Conservation (phyloP, 1,140 invertebrate species). For the Galleria mellonella region DNA sequence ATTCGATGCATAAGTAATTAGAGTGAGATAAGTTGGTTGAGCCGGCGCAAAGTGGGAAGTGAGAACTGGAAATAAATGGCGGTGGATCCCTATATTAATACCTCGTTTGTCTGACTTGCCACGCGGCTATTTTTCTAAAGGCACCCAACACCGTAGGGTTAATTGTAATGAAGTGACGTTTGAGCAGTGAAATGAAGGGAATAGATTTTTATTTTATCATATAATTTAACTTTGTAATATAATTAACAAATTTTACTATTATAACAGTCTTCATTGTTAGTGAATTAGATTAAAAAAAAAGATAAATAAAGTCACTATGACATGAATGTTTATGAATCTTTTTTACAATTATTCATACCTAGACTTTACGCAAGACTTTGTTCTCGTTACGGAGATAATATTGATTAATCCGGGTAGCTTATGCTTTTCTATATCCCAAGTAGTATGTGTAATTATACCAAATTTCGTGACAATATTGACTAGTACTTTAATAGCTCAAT, state of each 20-base stretch:
- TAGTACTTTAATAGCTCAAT: too few relatives aligned
- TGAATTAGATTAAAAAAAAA: not conserved
- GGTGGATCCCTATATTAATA: constrained; percentile 56
- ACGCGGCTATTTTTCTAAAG: constrained; percentile 45
- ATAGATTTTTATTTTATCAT: constrained; percentile 6
- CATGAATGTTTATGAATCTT: too few relatives aligned
- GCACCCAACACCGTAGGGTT: constrained; percentile 32
- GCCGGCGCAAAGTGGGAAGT: constrained; percentile 52
- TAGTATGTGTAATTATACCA: too few relatives aligned
- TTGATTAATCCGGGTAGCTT: too few relatives aligned
- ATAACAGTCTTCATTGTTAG: not conserved
- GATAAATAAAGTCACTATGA: not conserved
- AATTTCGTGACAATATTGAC: too few relatives aligned
- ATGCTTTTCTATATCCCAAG: too few relatives aligned
- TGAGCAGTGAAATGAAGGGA: constrained; percentile 33
- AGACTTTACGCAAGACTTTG: too few relatives aligned
- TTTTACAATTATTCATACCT: too few relatives aligned
- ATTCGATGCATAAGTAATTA: constrained; percentile 53
- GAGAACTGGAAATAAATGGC: constrained; percentile 52
- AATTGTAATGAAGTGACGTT: constrained; percentile 50
- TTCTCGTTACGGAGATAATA: too few relatives aligned
- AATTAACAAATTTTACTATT: not conserved
- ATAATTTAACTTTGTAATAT: not conserved
- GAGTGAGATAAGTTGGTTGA: constrained; percentile 25
- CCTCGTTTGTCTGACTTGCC: constrained; percentile 52